Evolutionary conservation across 2,797 vertebrate species (phyloP), one percentile per base, ranked within the genome.

Genomic region (Tarsius wallacei): DNA sequence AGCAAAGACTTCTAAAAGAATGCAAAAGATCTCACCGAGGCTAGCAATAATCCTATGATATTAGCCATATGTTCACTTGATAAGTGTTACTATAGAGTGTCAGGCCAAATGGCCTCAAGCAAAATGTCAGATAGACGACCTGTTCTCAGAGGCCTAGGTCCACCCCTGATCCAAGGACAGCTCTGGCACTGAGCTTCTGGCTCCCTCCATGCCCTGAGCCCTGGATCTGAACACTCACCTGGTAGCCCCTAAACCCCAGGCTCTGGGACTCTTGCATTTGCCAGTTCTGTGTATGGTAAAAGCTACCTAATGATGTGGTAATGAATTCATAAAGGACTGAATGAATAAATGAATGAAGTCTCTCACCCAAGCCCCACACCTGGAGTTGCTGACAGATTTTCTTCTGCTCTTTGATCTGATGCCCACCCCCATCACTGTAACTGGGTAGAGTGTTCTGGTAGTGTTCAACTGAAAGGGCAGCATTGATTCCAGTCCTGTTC

Each of bases 401-500:
- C 76, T 70, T 55, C 73, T 12, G 5, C 49, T 31, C 22, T 0
- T 1, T 5, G 1, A 31, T 28, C 17, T 33, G 53, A 0, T 1
- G 1, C 31, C 33, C 22, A 1, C 0, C 61, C 8, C 13, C 13
- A 21, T 12, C 26, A 1, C 76, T 31, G n/a, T 4, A 28, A 16
- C 9, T 1, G 12, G 15, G 26, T 2, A 4, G 68, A 24, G 0
- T 11, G n/a, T n/a, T n/a, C n/a, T n/a, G n/a, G n/a, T n/a, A n/a
- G n/a, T n/a, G 6, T 7, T 42, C 24, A 2, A 2, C 31, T 28
- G 24, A 70, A 68, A 15, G 12, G 6, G n/a, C 22, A 2, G 0
- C n/a, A 14, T 49, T 36, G 17, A 1, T 15, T 8, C 16, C 53
- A 19, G 15, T 12, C 42, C 36, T 1, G 21, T 2, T 1, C 42